Conservation (phyloP, 2,113 vertebrate species). For the Oplegnathus fasciatus region DNA sequence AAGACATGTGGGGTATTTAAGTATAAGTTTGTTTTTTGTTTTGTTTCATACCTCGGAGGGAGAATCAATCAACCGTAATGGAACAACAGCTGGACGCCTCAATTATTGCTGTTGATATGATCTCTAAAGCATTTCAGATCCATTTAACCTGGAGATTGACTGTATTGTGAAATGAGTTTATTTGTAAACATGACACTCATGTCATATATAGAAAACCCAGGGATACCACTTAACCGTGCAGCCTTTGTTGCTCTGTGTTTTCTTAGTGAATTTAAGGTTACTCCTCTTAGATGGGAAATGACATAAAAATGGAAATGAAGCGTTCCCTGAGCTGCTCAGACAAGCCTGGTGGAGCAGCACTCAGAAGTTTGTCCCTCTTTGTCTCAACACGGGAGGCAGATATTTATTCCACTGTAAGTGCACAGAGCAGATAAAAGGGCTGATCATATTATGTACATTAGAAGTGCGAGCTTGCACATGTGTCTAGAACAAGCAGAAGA, state of each 20-base stretch:
- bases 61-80: constrained; percentile 17
- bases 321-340: constrained; percentile 26
- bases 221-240: not conserved
- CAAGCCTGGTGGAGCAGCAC: constrained; percentile 7
- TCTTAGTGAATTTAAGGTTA: not conserved
- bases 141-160: not conserved
- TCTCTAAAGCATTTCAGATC: not conserved
- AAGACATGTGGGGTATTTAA: not conserved
- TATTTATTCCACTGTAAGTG: not conserved
- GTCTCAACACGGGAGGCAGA: not conserved
- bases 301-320: not conserved
- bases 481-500: not conserved
- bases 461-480: not conserved
- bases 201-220: not conserved
- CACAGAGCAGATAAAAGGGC: not conserved
- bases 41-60: not conserved
- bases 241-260: not conserved
- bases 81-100: not conserved
- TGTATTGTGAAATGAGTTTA: constrained; percentile 1
- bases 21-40: constrained; percentile 13
- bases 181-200: not conserved
- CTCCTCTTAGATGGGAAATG: not conserved
- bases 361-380: not conserved
- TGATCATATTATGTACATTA: not conserved
- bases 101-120: not conserved